Evolutionary conservation across 2,888 invertebrate species (phyloP).

Genomic region (Yponomeuta sedellus): DNA sequence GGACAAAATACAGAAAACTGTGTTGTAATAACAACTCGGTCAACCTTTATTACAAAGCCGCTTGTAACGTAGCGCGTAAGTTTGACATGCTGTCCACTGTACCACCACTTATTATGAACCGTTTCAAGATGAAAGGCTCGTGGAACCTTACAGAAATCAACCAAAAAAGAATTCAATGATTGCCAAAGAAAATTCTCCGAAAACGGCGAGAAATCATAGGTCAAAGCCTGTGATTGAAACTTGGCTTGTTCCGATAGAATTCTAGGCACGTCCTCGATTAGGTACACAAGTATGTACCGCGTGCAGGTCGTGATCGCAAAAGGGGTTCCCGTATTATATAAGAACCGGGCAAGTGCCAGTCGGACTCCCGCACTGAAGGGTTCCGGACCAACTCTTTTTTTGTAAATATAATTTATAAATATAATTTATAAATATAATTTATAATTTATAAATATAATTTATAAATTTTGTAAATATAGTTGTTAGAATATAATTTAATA

Average conservation of each 20-base stretch:
- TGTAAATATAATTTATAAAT: too few relatives aligned
- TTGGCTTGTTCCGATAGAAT: neutral
- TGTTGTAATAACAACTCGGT: too few relatives aligned
- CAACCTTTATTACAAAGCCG: too few relatives aligned
- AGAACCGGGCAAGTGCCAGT: neutral
- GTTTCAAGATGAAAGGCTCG: neutral
- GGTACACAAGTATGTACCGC: neutral
- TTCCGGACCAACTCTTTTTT: too few relatives aligned
- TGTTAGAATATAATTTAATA: too few relatives aligned
- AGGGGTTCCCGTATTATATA: neutral
- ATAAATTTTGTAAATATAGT: too few relatives aligned
- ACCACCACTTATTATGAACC: neutral
- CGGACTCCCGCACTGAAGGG: too few relatives aligned
- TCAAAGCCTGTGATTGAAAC: neutral
- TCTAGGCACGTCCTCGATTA: neutral
- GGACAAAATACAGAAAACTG: too few relatives aligned
- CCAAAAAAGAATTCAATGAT: neutral
- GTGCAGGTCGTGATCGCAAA: neutral
- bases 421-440: too few relatives aligned
- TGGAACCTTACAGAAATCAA: neutral
- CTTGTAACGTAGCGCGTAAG: too few relatives aligned
- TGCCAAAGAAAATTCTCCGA: neutral
- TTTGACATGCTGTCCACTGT: too few relatives aligned
- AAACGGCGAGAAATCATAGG: neutral
- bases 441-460: too few relatives aligned